Evolutionary conservation across 1,140 invertebrate species (phyloP), one percentile per base, ranked within the genome.

Genomic region (Magallana angulata): DNA sequence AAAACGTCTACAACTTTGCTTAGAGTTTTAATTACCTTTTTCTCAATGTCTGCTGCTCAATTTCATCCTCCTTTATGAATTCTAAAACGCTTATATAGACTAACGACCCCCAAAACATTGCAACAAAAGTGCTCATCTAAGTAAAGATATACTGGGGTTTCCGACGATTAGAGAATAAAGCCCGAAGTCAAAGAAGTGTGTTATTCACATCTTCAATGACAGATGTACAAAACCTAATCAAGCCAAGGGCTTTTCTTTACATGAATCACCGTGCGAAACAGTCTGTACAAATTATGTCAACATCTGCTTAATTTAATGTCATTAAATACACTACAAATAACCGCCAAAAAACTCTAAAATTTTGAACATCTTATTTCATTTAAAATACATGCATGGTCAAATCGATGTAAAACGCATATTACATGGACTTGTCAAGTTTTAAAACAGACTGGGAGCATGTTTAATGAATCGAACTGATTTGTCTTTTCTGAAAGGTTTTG

Each of bases 261-360:
- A 76, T 76, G 68, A 76, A 76, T 76, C 68, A 76, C 68, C 68
- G 24, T 76, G 68, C 36, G 68, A 36, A 76, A 76, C 68, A 76
- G 24, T 71, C 68, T 30, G 68, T 71, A 24, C 7, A 24, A 71
- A 71, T 30, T 71, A 24, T 18, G 68, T 71, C 30, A 68, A 68
- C 8, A 76, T 76, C 8, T 76, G 68, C 36, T 9, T 76, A 76
- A 76, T 76, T 68, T 18, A 68, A 18, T 30, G 14, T 62, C 14
- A 62, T 62, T 11, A 76, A 76, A 76, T 76, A 30, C 24, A 76
- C 68, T 76, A 36, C 18, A 76, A 76, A 76, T 76, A 48, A 76
- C 36, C 36, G 36, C 36, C 36, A 48, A 48, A 48, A 48, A 48
- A 48, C 36, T 48, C 36, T 0, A 48, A 4, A 48, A 48, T 48